Base-by-base conservation (phyloP, 1,140 invertebrate species). In the Drosophila subpulchrella region DNA sequence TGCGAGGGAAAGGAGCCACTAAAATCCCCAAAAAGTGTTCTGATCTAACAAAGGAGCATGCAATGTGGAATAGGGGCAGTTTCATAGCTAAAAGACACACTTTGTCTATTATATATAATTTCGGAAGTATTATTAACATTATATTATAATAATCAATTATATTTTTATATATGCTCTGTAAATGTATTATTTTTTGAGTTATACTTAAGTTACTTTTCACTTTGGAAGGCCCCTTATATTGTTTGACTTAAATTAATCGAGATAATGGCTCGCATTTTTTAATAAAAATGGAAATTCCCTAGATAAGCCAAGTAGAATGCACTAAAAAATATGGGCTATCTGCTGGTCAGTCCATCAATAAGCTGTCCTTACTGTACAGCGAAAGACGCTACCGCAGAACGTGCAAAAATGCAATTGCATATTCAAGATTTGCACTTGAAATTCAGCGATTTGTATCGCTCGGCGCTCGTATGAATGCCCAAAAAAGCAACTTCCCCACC, bases 341-440 rank as follows among this genome's bases (percentile, higher is more conserved):
- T 27, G 24, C 6, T 12, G n/a, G n/a, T 20, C 10, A 42, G 68
- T 73, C 36, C 44, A 51, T 75, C 57, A 72, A 50, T 27, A 24
- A 44, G 17, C 27, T 27, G 55, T 38, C 12, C 11, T 57, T 41
- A 73, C 75, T 78, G 76, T 78, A 60, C 61, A 5, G 17, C 10
- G 36, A 17, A 67, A 53, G 46, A 73, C 27, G 36, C 51, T 56
- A 50, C 54, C 39, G 53, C 50, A 67, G 42, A 75, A 70, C 74
- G 66, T 68, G 65, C 58, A 88, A 78, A 79, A 86, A 62, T 88
- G 47, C 83, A 88, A 88, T 89, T 88, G 83, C 84, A 88, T 89
- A 88, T 88, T 88, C 83, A 88, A 88, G 83, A 74, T 86, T 80
- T 88, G 83, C 83, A 88, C 83, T 88, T 88, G 83, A 88, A 88